phyloP scores from a whole-genome alignment of 2,888 invertebrate species.

The Tricholauxania praeusta region DNA sequence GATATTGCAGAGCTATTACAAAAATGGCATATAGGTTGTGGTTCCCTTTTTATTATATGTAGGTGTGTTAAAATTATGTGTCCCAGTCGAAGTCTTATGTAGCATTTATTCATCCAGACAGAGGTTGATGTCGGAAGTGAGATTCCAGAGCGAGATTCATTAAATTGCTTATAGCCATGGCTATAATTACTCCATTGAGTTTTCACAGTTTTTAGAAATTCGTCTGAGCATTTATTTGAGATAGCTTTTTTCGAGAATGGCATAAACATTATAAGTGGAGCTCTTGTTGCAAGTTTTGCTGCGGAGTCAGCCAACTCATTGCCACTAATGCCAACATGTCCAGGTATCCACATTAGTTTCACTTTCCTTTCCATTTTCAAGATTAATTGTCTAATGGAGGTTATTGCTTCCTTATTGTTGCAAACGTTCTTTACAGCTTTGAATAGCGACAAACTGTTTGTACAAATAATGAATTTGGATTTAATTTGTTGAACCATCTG shows the following conservation, averaged over 20 bases:
- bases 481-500: not conserved
- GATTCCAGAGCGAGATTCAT: not conserved
- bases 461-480: not conserved
- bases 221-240: not conserved
- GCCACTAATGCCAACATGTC: not conserved
- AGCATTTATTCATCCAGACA: not conserved
- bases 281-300: not conserved
- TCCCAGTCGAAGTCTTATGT: conserved; percentile 4
- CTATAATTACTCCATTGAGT: not conserved
- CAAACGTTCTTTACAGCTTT: not conserved
- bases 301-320: not conserved
- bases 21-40: not conserved
- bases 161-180: conserved; percentile 8
- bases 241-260: not conserved
- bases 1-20: not conserved
- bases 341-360: conserved; percentile 6
- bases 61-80: conserved; percentile 7
- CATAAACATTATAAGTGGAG: not conserved
- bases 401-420: conserved; percentile 4
- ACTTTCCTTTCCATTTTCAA: conserved; percentile 6
- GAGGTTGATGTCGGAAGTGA: not conserved
- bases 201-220: not conserved
- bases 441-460: no score
- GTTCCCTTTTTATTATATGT: not conserved
- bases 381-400: not conserved